Base-by-base conservation (phyloP, 2,113 vertebrate genomes). In the Parus major region DNA sequence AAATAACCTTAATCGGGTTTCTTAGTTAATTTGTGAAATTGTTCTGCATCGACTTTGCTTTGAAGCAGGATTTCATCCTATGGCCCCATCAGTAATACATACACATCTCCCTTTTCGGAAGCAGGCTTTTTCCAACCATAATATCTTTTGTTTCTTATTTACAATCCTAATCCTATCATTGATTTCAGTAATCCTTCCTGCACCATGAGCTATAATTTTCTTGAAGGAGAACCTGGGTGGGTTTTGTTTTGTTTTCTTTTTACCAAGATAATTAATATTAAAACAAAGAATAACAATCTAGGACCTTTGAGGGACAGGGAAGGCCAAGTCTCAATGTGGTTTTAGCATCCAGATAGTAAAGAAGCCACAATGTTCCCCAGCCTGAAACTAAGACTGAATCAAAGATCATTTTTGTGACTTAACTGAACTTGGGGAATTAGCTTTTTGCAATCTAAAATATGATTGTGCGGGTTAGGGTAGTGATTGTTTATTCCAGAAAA, bases 1-100 rank as follows among this genome's bases (percentile, higher is more conserved):
- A 97, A 95, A 96, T 77, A 95, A 96, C 97, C 86, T 96, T 97
- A 92, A 97, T 96, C 85, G 57, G 91, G 61, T 73, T 90, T 97
- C 89, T 82, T 31, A 96, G 96, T 97, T 98, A 97, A 97, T 97
- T 97, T 98, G 95, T 78, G 76, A 96, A 96, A 97, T 97, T 97
- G 78, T 97, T 97, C 81, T 71, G 17, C 93, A 96, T 96, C 23
- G 69, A 97, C 90, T 83, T 72, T 7, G 16, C 63, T 96, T 88
- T 87, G 86, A 93, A 96, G 73, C 71, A 94, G 84, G 61, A 65
- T 90, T 97, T 95, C 91, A 88, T 86, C 73, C 94, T 79, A 41
- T 21, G 42, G 80, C 28, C 53, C 93, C 65, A 93, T 92, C 81
- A 78, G 86, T 92, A 95, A 95, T 93, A 96, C 42, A 25, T 27